A percentile compares a stretch with the other conserved stretches of the same genome.
Conservation (phyloP, 1,140 invertebrate genomes). For the Drosophila sucinea region DNA sequence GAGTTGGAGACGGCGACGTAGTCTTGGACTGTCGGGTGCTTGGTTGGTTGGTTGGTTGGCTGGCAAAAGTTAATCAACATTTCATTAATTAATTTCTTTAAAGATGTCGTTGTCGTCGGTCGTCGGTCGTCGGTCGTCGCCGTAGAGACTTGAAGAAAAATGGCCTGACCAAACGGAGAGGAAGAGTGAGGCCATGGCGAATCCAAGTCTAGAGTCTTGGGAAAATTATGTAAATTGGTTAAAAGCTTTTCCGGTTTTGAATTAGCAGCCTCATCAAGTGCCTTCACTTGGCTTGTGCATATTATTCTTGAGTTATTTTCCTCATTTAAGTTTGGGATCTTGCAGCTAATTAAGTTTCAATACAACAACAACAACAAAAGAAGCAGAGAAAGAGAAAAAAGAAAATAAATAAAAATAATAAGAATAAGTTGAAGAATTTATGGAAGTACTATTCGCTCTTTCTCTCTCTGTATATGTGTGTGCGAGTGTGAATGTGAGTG, state of each 20-base stretch:
- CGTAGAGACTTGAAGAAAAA: slow-evolving; percentile 55
- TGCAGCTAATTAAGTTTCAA: slow-evolving; percentile 46
- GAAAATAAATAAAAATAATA: neutral
- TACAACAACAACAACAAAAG: neutral
- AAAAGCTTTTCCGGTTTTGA: slow-evolving; percentile 81
- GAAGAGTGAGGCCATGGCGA: neutral
- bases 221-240: slow-evolving; percentile 80
- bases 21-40: slow-evolving; percentile 16
- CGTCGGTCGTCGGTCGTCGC: slow-evolving; percentile 21
- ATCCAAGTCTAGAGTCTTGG: slow-evolving; percentile 38
- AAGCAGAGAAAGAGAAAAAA: neutral
- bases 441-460: neutral
- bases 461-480: neutral
- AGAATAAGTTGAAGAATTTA: neutral
- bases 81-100: slow-evolving; percentile 82
- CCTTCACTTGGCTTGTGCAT: slow-evolving; percentile 42
- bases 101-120: slow-evolving; percentile 65
- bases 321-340: slow-evolving; percentile 43
- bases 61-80: slow-evolving; percentile 82
- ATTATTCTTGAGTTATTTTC: slow-evolving; percentile 58
- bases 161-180: slow-evolving; percentile 55
- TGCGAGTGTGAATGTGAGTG: neutral
- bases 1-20: slow-evolving; percentile 16
- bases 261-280: slow-evolving; percentile 78
- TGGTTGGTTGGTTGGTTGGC: slow-evolving; percentile 53